These are phyloP conservation scores for Agelastica alni DNA, from an alignment of 2,888 invertebrate species.

Conservation along the genomic window DNA sequence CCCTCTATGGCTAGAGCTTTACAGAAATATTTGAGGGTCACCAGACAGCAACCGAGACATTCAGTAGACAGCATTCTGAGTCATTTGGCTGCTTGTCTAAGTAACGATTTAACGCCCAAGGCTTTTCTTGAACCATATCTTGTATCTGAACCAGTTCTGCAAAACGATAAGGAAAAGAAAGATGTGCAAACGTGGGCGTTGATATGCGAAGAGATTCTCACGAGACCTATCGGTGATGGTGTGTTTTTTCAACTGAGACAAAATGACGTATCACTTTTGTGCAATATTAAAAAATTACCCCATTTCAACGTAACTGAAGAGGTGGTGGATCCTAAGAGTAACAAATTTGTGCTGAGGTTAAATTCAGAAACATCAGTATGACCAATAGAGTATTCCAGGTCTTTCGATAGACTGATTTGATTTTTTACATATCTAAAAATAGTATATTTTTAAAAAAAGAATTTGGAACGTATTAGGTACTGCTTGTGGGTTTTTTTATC, in stretches of 20 bases:
- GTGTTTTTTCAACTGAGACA: constrained; percentile 90
- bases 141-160: constrained; percentile 79
- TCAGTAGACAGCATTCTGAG: constrained; percentile 90
- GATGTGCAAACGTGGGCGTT: constrained; percentile 94
- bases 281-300: constrained; percentile 83
- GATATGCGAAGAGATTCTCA: constrained; percentile 89
- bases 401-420: constrained; percentile 54
- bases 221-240: constrained; percentile 81
- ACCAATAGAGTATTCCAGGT: constrained; percentile 56
- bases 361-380: constrained; percentile 98
- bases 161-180: constrained; percentile 81
- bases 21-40: constrained; percentile 94
- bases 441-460: constrained; percentile 11
- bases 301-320: constrained; percentile 95
- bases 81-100: constrained; percentile 88
- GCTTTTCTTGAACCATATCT: constrained; percentile 96
- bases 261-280: constrained; percentile 89
- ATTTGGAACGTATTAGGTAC: constrained; percentile 5
- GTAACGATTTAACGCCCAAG: constrained; percentile 90
- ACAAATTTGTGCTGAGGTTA: constrained; percentile 90
- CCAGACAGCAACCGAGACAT: constrained; percentile 94
- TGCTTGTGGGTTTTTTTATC: constrained; percentile 19
- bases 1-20: constrained; percentile 94
- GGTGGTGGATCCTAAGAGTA: constrained; percentile 93
- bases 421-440: too few species aligned